A percentile compares a stretch with the other conserved stretches of the same genome.
phyloP scores from a whole-genome alignment of 2,888 invertebrate species.

The Conus canariensis region DNA sequence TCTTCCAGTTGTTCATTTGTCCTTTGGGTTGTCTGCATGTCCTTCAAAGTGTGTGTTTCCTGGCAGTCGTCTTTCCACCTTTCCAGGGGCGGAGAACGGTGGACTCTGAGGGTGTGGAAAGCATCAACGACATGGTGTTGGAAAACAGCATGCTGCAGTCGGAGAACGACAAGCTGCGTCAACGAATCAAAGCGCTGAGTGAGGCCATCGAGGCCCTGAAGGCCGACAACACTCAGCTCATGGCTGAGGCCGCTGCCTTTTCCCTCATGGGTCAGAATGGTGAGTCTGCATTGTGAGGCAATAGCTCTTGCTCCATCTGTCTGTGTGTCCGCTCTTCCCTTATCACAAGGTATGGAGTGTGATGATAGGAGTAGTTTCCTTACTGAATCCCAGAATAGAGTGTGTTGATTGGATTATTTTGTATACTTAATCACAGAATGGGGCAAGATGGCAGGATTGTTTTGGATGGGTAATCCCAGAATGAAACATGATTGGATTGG shows the following conservation, averaged over 20 bases:
- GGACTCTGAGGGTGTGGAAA: slow-evolving; percentile 91
- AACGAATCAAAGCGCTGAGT: slow-evolving; percentile 95
- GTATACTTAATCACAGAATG: too few relatives aligned
- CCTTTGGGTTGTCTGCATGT: too few relatives aligned
- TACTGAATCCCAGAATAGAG: too few relatives aligned
- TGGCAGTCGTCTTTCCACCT: too few relatives aligned
- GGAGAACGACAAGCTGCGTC: slow-evolving; percentile 92
- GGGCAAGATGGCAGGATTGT: too few relatives aligned
- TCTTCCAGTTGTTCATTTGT: too few relatives aligned
- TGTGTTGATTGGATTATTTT: too few relatives aligned
- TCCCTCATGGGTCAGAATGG: slow-evolving; percentile 56
- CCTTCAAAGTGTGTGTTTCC: too few relatives aligned
- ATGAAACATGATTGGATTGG: too few relatives aligned
- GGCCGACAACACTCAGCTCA: slow-evolving; percentile 86
- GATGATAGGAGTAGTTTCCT: too few relatives aligned
- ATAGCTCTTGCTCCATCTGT: neutral
- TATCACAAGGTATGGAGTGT: too few relatives aligned
- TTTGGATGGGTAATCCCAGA: too few relatives aligned
- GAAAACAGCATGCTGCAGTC: slow-evolving; percentile 95
- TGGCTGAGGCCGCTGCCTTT: slow-evolving; percentile 83
- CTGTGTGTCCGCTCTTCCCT: neutral
- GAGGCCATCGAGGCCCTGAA: slow-evolving; percentile 94
- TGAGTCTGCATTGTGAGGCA: neutral
- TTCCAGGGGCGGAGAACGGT: slow-evolving; percentile 90
- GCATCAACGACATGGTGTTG: slow-evolving; percentile 95